phyloP scores from a whole-genome alignment of 2,113 vertebrate species.

The Pangasianodon hypophthalmus region DNA sequence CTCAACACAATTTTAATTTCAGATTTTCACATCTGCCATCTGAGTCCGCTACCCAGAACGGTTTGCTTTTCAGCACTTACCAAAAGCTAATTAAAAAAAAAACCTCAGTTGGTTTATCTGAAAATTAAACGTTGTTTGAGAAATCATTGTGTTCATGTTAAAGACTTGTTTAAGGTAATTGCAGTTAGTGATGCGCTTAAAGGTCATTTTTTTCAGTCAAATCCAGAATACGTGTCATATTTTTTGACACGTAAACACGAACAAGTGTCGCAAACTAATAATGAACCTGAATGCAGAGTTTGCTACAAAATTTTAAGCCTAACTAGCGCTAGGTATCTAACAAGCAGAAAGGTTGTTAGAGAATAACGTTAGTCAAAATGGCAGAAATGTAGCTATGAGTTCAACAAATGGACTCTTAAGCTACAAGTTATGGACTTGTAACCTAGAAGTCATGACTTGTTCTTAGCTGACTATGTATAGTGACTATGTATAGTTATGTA shows the following conservation, averaged over 20 bases:
- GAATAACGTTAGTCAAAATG: background rate
- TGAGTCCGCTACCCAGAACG: background rate
- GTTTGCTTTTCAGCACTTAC: background rate
- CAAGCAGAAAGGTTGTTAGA: background rate
- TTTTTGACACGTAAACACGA: too few species aligned
- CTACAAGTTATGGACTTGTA: background rate
- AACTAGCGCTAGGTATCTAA: background rate
- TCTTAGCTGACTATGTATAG: background rate
- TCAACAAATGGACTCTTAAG: background rate
- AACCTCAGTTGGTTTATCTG: background rate
- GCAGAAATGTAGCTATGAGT: background rate
- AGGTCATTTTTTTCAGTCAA: background rate
- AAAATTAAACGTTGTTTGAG: too few species aligned
- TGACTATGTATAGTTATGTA: too few species aligned
- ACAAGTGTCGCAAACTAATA: too few species aligned
- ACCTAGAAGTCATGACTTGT: background rate
- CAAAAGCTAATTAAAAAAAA: background rate
- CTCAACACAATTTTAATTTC: slow-evolving; percentile 54
- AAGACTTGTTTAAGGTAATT: background rate
- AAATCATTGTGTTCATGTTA: background rate
- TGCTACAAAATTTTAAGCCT: too few species aligned
- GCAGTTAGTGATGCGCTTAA: background rate
- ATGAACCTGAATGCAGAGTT: background rate
- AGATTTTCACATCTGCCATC: slow-evolving; percentile 55
- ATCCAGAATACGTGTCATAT: background rate